Conservation (phyloP, 2,113 vertebrate species). For the Macquaria ambigua region DNA sequence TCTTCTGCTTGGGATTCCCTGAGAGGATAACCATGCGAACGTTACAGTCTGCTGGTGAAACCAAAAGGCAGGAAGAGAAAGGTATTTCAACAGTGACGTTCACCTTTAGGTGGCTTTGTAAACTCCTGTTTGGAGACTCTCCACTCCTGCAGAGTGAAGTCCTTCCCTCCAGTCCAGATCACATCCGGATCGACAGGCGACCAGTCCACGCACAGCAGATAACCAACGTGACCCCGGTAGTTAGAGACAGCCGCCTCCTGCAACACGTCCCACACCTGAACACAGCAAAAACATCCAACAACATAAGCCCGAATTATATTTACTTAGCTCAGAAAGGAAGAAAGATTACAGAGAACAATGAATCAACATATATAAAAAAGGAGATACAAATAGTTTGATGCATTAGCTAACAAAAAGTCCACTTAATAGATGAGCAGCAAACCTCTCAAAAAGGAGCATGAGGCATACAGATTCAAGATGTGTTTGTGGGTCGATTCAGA, state of each 20-base stretch:
- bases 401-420: background rate
- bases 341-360: too few species aligned
- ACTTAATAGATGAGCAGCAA: background rate
- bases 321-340: background rate
- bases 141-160: slow-evolving; percentile 96
- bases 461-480: background rate
- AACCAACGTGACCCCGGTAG: slow-evolving; percentile 92
- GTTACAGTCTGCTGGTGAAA: background rate
- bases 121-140: slow-evolving; percentile 90
- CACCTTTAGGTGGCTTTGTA: slow-evolving; percentile 91
- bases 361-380: background rate
- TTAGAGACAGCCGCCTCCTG: slow-evolving; percentile 91
- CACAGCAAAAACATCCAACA: background rate
- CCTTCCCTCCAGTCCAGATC: slow-evolving; percentile 95
- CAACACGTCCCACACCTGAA: slow-evolving; percentile 94
- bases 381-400: background rate
- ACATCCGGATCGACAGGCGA: slow-evolving; percentile 91
- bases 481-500: background rate
- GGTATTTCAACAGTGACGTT: slow-evolving; percentile 19
- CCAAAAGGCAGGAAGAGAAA: background rate
- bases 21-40: background rate
- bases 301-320: background rate
- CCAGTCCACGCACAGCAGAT: slow-evolving; percentile 93
- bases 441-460: background rate
- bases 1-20: slow-evolving; percentile 93